Conservation (phyloP, 2,113 vertebrate genomes). For the Hemicordylus capensis region DNA sequence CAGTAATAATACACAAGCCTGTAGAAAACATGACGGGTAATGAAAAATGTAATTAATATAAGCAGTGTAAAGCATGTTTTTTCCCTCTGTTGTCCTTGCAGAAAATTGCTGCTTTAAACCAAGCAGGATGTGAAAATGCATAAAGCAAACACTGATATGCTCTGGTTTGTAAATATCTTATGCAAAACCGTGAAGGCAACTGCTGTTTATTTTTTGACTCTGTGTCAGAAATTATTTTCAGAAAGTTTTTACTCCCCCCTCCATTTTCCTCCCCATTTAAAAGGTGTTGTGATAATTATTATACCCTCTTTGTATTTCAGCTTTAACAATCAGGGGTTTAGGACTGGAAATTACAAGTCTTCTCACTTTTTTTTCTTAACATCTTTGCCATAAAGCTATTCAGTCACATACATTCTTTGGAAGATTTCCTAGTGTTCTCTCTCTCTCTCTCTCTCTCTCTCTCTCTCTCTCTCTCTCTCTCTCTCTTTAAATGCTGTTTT, state of each 20-base stretch:
- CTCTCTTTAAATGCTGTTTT: background rate
- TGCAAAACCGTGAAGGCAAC: slow-evolving; percentile 80
- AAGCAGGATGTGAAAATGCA: slow-evolving; percentile 83
- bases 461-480: background rate
- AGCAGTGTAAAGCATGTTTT: slow-evolving; percentile 82
- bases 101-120: slow-evolving; percentile 85
- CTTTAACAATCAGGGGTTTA: slow-evolving; percentile 44
- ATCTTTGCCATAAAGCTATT: background rate
- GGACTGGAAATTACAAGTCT: slow-evolving; percentile 4
- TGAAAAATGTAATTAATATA: slow-evolving; percentile 91
- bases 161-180: slow-evolving; percentile 83
- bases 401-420: background rate
- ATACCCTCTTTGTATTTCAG: slow-evolving; percentile 31
- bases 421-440: background rate
- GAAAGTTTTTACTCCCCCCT: slow-evolving; percentile 52
- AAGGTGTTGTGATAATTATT: slow-evolving; percentile 56
- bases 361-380: slow-evolving; percentile 14
- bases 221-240: slow-evolving; percentile 72
- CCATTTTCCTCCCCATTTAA: slow-evolving; percentile 39
- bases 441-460: no score
- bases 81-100: slow-evolving; percentile 82
- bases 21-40: slow-evolving; percentile 87
- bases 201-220: slow-evolving; percentile 76
- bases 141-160: slow-evolving; percentile 77
- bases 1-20: slow-evolving; percentile 87